Base-by-base conservation (phyloP, 2,888 invertebrate species). In the Sesamia inferens region DNA sequence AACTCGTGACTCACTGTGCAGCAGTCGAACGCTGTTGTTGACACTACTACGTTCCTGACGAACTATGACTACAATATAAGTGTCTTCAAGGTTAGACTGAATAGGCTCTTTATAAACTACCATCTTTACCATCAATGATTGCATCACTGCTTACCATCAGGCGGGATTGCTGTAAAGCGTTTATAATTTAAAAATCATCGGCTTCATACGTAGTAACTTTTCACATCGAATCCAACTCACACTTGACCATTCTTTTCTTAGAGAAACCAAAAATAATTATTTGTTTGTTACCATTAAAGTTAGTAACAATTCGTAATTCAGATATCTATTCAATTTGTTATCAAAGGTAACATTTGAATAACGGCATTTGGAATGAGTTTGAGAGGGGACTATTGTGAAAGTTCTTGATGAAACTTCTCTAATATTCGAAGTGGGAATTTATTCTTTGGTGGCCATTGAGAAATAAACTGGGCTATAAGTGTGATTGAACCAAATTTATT, bases 331-430 rank as follows among this genome's bases (percentile, higher is more conserved):
- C 90, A 93, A 94, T 93, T 92, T 92, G 92, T 94, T 94, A 94
- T 94, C 93, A 92, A 93, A 93, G 93, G 92, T 92, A 90, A 91
- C 93, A 93, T 92, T 94, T 93, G 93, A 93, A 93, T 94, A 94
- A 93, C 91, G 93, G 91, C 90, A 91, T 93, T 94, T 90, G 88
- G 88, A 87, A 88, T 83, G 89, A 92, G 92, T 94, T 94, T 90
- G 88, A 90, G 91, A 90, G 90, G 90, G 91, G 90, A 91, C 93
- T 92, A 94, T 94, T 95, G 94, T 94, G 90, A 90, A 94, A 92
- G 55, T 82, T 82, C 89, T 90, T 92, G 90, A 89, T 90, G 90
- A 88, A 92, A 94, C 91, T 94, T 94, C 92, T 91, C 91, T 94
- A 94, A 94, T 94, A 94, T 94, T 93, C 91, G 87, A 88, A 92